Conservation (phyloP, 2,113 vertebrate genomes). For the Pangasianodon hypophthalmus region DNA sequence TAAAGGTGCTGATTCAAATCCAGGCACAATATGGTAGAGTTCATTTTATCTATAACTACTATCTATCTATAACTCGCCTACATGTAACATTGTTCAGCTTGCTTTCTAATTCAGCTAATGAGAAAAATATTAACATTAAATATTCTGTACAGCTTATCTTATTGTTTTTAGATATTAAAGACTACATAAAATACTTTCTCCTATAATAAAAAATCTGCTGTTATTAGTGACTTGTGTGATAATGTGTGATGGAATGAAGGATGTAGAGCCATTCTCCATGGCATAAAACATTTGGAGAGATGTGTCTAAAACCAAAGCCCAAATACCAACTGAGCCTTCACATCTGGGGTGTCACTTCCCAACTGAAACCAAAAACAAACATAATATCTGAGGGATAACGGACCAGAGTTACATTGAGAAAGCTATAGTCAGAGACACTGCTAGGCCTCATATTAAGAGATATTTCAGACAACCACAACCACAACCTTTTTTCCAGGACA, state of each 20-base stretch:
- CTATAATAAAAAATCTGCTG: neutral
- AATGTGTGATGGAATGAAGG: neutral
- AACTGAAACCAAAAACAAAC: neutral
- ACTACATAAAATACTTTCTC: neutral
- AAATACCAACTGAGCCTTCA: neutral
- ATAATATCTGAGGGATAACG: neutral
- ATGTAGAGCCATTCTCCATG: neutral
- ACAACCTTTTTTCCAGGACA: constrained; percentile 12
- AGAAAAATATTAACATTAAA: neutral
- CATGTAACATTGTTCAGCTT: neutral
- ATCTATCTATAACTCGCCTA: neutral
- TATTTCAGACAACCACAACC: constrained; percentile 7
- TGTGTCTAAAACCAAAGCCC: neutral
- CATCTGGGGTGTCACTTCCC: neutral
- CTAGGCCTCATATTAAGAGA: neutral
- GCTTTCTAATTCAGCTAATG: neutral
- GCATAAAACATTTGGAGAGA: neutral
- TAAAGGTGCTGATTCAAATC: neutral
- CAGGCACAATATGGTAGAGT: neutral
- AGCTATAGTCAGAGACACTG: neutral
- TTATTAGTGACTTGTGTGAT: neutral
- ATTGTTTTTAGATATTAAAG: neutral
- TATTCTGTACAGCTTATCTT: neutral
- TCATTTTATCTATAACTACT: neutral
- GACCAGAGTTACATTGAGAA: neutral